Evolutionary conservation across 2,797 vertebrate species (phyloP), one percentile per base, ranked within the genome.

Genomic region (Neosilurus hyrtlii): DNA sequence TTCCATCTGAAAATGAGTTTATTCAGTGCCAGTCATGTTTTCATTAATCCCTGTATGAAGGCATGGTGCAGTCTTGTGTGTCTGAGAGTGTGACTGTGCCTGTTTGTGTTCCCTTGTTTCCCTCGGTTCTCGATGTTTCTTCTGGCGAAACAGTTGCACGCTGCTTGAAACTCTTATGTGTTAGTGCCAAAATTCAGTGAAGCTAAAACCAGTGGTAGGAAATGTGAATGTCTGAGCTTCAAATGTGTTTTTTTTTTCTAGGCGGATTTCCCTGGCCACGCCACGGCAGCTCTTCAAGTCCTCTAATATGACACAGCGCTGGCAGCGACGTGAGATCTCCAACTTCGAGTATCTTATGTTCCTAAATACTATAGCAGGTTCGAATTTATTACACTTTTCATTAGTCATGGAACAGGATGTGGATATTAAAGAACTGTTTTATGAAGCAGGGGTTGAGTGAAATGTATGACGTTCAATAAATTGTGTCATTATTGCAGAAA

Each of bases 341-440:
- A 99, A 99, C 93, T 99, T 99, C 79, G 98, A 99, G 92, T 99
- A 99, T 92, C 94, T 99, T 94, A 99, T 99, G 97, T 99, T 99
- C 92, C 97, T 99, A 91, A 99, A 99, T 92, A 99, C 98, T 76
- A 97, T 99, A 87, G 97, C 98, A 95, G 98, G 98, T 99, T 92
- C 94, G 91, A 67, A 30, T 63, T 56, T 75, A 62, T 59, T 52
- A 43, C 11, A 16, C n/a, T 62, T 22, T 10, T 81, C 54, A 77
- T 24, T 43, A 18, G 43, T 26, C 37, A 30, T 16, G 43, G 61
- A 18, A 51, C 15, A 26, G 51, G 61, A 63, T 51, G 51, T 2
- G 9, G 24, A 51, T 30, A 11, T 15, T 20, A n/a, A 78, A n/a
- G n/a, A 52, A 20, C 12, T 30, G 43, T 51, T 78, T 78, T 24